Percentiles rank a stretch among this genome's conserved stretches.
Conservation (phyloP, 2,113 vertebrate genomes). For the Rhinoderma darwinii region DNA sequence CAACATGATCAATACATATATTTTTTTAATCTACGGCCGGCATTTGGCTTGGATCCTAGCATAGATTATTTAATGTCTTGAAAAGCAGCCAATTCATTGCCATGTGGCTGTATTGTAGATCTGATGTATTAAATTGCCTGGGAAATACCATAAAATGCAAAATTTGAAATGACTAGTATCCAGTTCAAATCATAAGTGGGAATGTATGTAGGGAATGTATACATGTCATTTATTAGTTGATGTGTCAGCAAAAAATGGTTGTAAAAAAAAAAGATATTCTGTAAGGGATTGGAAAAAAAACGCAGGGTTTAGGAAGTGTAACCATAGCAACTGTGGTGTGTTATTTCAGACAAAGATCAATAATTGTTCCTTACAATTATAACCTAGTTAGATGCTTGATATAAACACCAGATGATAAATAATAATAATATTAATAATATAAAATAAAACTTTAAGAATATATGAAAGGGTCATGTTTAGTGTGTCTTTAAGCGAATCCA, state of each 20-base stretch:
- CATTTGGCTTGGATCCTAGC: conserved; percentile 46
- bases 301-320: conserved; percentile 39
- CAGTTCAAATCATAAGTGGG: neutral
- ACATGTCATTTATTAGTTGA: neutral
- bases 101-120: neutral
- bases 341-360: conserved; percentile 23
- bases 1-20: conserved; percentile 22
- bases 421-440: neutral
- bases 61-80: conserved; percentile 33
- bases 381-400: conserved; percentile 15
- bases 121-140: conserved; percentile 2
- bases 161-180: neutral
- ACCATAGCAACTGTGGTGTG: conserved; percentile 46
- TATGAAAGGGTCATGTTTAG: neutral
- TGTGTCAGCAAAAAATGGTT: conserved; percentile 4
- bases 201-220: neutral
- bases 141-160: neutral
- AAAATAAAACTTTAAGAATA: neutral
- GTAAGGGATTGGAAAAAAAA: conserved; percentile 14
- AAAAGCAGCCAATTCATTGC: neutral
- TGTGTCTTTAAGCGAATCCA: neutral
- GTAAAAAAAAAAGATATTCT: conserved; percentile 1
- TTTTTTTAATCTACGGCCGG: conserved; percentile 22
- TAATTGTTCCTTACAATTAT: conserved; percentile 17
- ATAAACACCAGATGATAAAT: neutral